These are phyloP conservation scores for Astyanax mexicanus DNA, from an alignment of 2,797 vertebrate genomes.

Conservation along the genomic window DNA sequence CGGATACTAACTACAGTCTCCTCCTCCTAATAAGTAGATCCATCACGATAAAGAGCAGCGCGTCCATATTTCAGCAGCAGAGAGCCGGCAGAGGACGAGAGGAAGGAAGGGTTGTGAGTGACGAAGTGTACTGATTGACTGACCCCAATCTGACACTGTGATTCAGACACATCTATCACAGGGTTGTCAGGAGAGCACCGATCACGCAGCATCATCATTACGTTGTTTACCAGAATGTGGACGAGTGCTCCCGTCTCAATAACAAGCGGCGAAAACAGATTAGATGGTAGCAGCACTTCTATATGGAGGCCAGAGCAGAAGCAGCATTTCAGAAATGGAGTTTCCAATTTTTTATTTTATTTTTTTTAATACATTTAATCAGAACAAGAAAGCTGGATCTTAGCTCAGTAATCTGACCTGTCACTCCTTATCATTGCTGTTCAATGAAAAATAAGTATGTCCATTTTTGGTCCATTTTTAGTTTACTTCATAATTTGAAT, in stretches of 20 bases:
- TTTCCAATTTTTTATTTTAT: too few species aligned
- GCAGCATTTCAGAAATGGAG: too few species aligned
- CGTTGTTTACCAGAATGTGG: conserved; percentile 27
- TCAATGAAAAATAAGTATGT: too few species aligned
- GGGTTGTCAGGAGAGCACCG: conserved; percentile 6
- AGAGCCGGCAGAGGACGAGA: background rate
- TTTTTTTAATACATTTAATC: too few species aligned
- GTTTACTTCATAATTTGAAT: too few species aligned
- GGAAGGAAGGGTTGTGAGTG: background rate
- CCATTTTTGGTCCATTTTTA: too few species aligned
- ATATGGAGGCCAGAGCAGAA: too few species aligned
- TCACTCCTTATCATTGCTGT: too few species aligned
- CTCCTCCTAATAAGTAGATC: conserved; percentile 28
- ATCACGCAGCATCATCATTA: conserved; percentile 34
- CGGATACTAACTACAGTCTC: conserved; percentile 6
- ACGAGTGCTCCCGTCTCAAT: conserved; percentile 18
- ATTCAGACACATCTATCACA: conserved; percentile 39
- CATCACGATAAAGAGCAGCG: conserved; percentile 23
- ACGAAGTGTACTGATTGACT: conserved; percentile 7
- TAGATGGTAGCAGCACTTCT: background rate
- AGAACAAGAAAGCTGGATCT: too few species aligned
- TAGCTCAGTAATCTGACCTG: too few species aligned
- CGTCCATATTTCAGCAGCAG: background rate
- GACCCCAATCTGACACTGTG: conserved; percentile 48
- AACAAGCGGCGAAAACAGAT: conserved; percentile 2